Evolutionary conservation across 2,888 invertebrate genomes (phyloP), one percentile per base, ranked within the genome.

Genomic region (Cheilosia pagana): DNA sequence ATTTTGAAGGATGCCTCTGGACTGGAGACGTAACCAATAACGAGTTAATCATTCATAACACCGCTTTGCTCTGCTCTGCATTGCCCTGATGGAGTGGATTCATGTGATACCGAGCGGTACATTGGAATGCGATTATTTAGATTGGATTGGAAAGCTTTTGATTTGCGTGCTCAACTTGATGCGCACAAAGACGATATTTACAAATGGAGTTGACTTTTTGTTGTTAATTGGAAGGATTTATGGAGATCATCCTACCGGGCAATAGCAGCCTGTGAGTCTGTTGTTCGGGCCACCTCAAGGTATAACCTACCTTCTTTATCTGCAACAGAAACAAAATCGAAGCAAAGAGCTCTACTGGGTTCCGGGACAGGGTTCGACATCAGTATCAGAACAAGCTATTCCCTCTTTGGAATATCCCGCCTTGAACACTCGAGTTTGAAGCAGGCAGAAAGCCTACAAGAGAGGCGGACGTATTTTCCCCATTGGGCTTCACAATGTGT

Each of bases 1-100:
- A 52, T 70, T 70, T 70, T 70, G 57, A 81, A 70, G 62, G 50
- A 63, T 75, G 28, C 57, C 62, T 75, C 74, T 63, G 48, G 75
- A 75, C 74, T 63, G 48, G 75, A 75, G 75, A 70, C 48, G n/a
- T 16, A 50, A 55, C 43, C 60, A 41, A 74, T 74, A 68, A 62
- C 39, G 74, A 62, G 62, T 55, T 62, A 68, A 68, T 74, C 59
- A 65, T 53, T 67, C 59, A 65, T 21, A 72, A 60, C 59, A 60
- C 43, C 21, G 52, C 45, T 25, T 5, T 25, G 16, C 25, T 7
- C 50, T 21, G 10, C 5, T 8, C 21, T 16, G 31, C 7, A 12
- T 14, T 1, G 57, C 1, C 4, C 12, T 28, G 35, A 8, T n/a
- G 67, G 7, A 35, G 35, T 3, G 23, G 41, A 16, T 16, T 2